Evolutionary conservation across 2,888 invertebrate genomes (phyloP).

Genomic region (Brenthis ino): DNA sequence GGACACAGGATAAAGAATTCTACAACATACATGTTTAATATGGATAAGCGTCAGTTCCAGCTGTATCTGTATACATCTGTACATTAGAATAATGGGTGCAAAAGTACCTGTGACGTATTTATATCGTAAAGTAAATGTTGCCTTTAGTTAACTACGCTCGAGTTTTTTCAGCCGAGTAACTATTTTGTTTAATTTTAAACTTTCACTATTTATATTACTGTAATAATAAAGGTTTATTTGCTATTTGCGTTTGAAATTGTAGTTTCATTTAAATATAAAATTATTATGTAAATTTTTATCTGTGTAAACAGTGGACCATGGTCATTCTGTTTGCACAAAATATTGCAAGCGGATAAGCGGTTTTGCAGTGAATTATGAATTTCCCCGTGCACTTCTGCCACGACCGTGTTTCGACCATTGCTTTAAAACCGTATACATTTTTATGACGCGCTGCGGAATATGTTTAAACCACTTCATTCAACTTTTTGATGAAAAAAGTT

Average conservation of each 20-base stretch:
- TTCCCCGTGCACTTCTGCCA: conserved; percentile 25
- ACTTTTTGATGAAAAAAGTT: not conserved
- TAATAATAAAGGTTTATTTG: not conserved
- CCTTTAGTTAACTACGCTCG: too few relatives aligned
- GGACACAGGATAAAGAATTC: too few relatives aligned
- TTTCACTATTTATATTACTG: not conserved
- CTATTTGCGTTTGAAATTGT: conserved; percentile 8
- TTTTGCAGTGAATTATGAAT: conserved; percentile 34
- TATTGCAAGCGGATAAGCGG: conserved; percentile 36
- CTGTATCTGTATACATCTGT: too few relatives aligned
- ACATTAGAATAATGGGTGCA: too few relatives aligned
- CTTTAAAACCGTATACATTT: conserved; percentile 9
- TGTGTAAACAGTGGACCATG: conserved; percentile 33
- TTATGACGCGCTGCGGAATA: not conserved
- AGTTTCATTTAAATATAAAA: conserved; percentile 17
- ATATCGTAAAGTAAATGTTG: too few relatives aligned
- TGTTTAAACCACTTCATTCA: not conserved
- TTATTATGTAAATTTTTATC: conserved; percentile 33
- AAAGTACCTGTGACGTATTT: too few relatives aligned
- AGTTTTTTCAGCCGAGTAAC: too few relatives aligned
- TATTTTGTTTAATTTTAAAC: too few relatives aligned
- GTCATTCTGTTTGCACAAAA: conserved; percentile 33
- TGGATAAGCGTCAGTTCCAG: too few relatives aligned
- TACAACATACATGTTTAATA: too few relatives aligned
- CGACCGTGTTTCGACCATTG: conserved; percentile 18